These are phyloP conservation scores for Plagiodera versicolora DNA, from an alignment of 2,888 invertebrate genomes.

Conservation along the genomic window DNA sequence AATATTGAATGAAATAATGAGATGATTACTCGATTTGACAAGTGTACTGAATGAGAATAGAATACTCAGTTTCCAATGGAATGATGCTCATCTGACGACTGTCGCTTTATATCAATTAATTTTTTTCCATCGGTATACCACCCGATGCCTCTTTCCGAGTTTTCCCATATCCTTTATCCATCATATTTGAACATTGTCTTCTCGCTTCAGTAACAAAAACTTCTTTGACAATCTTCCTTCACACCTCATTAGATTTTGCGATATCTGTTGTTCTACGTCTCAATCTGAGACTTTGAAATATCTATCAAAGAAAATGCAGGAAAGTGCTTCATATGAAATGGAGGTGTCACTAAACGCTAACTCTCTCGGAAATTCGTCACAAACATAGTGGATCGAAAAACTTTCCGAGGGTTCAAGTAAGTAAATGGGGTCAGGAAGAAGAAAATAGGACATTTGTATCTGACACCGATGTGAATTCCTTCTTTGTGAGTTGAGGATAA, in stretches of 20 bases:
- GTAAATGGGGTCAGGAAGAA: background rate
- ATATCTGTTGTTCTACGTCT: background rate
- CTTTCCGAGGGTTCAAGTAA: background rate
- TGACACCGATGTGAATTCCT: background rate
- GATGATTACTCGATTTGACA: too few relatives aligned
- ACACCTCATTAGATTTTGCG: background rate
- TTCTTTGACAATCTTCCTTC: background rate
- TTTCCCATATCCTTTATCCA: too few relatives aligned
- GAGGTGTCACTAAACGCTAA: background rate
- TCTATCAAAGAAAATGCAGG: background rate
- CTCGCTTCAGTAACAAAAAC: background rate
- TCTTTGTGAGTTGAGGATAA: too few relatives aligned
- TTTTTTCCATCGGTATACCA: background rate
- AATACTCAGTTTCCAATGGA: too few relatives aligned
- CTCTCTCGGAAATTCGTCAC: background rate
- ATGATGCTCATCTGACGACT: too few relatives aligned
- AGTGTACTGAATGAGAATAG: too few relatives aligned
- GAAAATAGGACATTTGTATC: slow-evolving; percentile 3
- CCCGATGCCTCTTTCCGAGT: background rate
- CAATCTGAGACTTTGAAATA: background rate
- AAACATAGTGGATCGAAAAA: background rate
- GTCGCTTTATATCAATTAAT: background rate
- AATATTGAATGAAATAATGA: too few relatives aligned
- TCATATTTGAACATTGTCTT: background rate
- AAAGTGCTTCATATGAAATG: background rate